Evolutionary conservation across 2,797 vertebrate genomes (phyloP).

Genomic region (Catharus ustulatus): DNA sequence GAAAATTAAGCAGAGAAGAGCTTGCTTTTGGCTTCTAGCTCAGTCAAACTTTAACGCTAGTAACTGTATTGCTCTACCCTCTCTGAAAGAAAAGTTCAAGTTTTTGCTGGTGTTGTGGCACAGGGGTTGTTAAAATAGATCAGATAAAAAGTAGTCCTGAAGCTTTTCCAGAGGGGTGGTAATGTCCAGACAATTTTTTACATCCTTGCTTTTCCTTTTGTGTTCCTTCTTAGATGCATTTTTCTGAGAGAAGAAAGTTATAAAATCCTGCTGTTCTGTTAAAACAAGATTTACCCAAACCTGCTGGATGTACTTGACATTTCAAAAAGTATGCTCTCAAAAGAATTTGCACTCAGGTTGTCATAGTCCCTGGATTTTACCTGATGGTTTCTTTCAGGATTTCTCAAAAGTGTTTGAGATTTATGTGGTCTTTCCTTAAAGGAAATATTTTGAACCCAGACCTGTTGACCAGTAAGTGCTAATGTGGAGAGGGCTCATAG

Average conservation of each 20-base stretch:
- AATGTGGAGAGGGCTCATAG: accelerated
- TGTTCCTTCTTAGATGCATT: background rate
- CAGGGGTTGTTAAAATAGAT: background rate
- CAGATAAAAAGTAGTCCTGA: background rate
- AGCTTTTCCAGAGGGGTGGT: background rate
- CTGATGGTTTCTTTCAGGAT: background rate
- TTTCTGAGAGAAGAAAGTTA: background rate
- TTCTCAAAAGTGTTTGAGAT: background rate
- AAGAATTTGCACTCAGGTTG: background rate
- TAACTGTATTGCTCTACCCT: background rate
- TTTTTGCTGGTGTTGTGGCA: background rate
- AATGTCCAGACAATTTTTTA: background rate
- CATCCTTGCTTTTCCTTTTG: background rate
- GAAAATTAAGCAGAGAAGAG: background rate
- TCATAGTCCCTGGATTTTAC: background rate
- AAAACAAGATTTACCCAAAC: background rate
- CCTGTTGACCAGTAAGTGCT: accelerated
- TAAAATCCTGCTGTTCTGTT: background rate
- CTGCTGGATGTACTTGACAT: background rate
- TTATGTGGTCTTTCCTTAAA: background rate
- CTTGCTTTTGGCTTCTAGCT: background rate
- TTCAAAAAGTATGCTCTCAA: background rate
- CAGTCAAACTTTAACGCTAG: background rate
- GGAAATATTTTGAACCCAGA: background rate
- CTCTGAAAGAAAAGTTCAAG: background rate